Conservation (phyloP, 1,140 invertebrate species). For the Drepana arcuata region DNA sequence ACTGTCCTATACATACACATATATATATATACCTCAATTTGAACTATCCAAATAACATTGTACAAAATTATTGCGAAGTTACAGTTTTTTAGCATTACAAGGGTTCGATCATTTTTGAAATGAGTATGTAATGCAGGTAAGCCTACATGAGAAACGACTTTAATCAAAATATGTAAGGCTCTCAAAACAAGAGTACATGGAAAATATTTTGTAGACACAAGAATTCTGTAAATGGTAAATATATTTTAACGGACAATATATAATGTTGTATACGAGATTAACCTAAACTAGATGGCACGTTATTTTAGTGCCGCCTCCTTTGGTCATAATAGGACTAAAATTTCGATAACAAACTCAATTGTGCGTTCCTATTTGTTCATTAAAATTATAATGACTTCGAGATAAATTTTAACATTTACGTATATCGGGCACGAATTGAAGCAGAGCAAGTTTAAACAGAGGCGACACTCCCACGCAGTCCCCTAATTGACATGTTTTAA, state of each 20-base stretch:
- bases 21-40: constrained; percentile 10
- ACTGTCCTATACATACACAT: constrained; percentile 4
- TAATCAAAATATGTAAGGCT: constrained; percentile 68
- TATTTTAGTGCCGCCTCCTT: constrained; percentile 69
- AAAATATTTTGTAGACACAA: constrained; percentile 72
- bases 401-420: constrained; percentile 16
- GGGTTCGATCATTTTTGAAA: too few relatives aligned
- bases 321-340: constrained; percentile 54
- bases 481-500: constrained; percentile 73
- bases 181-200: constrained; percentile 73
- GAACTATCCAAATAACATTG: constrained; percentile 30
- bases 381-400: constrained; percentile 17
- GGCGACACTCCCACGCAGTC: constrained; percentile 65
- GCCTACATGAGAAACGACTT: constrained; percentile 48
- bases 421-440: constrained; percentile 22
- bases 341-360: constrained; percentile 57
- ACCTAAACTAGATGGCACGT: constrained; percentile 74
- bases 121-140: constrained; percentile 33
- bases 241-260: constrained; percentile 73
- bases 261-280: constrained; percentile 70
- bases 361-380: constrained; percentile 53
- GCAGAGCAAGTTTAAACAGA: constrained; percentile 35
- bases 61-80: constrained; percentile 50
- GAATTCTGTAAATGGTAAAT: constrained; percentile 73
- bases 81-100: constrained; percentile 35